phyloP scores from a whole-genome alignment of 2,888 invertebrate genomes.

The Cistogaster globosa region DNA sequence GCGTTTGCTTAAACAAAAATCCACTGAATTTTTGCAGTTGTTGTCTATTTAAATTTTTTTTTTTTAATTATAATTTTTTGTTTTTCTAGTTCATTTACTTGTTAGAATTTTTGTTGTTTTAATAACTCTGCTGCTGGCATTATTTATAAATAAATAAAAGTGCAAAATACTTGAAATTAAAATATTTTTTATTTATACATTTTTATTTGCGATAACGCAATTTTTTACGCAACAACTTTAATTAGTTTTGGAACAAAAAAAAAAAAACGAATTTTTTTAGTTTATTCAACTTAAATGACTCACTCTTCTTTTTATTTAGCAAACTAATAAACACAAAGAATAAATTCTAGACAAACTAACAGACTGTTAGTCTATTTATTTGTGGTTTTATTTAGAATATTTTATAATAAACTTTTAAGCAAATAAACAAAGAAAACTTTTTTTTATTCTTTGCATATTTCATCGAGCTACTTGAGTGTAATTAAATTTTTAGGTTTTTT shows the following conservation, averaged over 20 bases:
- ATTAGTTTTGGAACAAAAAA: background rate
- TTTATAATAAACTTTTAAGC: too few species aligned
- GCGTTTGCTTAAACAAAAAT: conserved; percentile 2
- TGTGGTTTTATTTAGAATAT: background rate
- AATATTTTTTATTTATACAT: conserved; percentile 9
- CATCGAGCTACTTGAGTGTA: too few species aligned
- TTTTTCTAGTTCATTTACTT: conserved; percentile 53
- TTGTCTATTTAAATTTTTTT: conserved; percentile 4
- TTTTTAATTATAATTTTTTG: background rate
- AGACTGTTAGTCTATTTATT: background rate
- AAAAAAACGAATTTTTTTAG: background rate
- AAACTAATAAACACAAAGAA: background rate
- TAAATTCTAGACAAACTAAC: background rate
- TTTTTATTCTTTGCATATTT: too few species aligned
- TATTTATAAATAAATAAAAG: background rate
- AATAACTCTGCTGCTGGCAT: background rate
- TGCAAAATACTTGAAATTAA: too few species aligned
- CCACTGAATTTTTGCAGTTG: conserved; percentile 15
- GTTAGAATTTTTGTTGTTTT: background rate
- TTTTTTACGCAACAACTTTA: conserved; percentile 35
- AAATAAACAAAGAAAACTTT: too few species aligned
- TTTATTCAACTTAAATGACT: background rate
- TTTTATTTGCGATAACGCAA: conserved; percentile 60
- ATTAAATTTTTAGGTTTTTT: too few species aligned
- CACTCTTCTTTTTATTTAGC: background rate